These are phyloP conservation scores for Morelia viridis DNA, from an alignment of 2,797 vertebrate species.

Conservation along the genomic window DNA sequence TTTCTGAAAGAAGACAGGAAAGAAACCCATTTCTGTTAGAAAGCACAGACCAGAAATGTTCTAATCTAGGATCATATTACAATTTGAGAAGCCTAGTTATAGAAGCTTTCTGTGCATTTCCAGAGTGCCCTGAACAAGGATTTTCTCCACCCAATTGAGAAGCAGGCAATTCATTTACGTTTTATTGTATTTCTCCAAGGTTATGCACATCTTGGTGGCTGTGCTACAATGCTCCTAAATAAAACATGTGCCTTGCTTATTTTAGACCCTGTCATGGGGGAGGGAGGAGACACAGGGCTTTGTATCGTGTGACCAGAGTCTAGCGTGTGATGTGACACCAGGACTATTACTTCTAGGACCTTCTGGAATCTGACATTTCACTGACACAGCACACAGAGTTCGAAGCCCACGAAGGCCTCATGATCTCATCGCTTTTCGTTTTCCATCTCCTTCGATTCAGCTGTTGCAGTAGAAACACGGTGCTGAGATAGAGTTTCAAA, in stretches of 20 bases:
- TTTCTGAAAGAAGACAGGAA: neutral
- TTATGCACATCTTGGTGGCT: conserved; percentile 51
- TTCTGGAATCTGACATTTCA: conserved; percentile 81
- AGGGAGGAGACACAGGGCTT: conserved; percentile 48
- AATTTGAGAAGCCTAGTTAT: conserved; percentile 45
- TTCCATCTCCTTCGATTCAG: conserved; percentile 57
- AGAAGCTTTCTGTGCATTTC: conserved; percentile 50
- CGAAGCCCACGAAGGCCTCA: conserved; percentile 38
- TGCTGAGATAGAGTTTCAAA: conserved; percentile 53
- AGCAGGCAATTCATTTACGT: conserved; percentile 64
- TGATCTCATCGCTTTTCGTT: conserved; percentile 52
- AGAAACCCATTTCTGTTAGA: conserved; percentile 45
- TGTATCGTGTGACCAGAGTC: conserved; percentile 70
- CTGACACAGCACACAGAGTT: conserved; percentile 61
- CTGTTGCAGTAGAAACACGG: conserved; percentile 45
- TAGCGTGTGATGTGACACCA: conserved; percentile 60
- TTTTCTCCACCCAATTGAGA: conserved; percentile 54
- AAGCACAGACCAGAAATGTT: conserved; percentile 50
- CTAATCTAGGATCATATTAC: conserved; percentile 59
- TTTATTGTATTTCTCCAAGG: conserved; percentile 71
- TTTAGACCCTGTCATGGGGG: conserved; percentile 64
- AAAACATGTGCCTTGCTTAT: conserved; percentile 71
- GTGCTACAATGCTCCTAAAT: conserved; percentile 66
- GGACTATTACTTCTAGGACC: conserved; percentile 69
- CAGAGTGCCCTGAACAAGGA: conserved; percentile 50